Conservation (phyloP, 2,888 invertebrate genomes). For the Meiosimyza platycephala region DNA sequence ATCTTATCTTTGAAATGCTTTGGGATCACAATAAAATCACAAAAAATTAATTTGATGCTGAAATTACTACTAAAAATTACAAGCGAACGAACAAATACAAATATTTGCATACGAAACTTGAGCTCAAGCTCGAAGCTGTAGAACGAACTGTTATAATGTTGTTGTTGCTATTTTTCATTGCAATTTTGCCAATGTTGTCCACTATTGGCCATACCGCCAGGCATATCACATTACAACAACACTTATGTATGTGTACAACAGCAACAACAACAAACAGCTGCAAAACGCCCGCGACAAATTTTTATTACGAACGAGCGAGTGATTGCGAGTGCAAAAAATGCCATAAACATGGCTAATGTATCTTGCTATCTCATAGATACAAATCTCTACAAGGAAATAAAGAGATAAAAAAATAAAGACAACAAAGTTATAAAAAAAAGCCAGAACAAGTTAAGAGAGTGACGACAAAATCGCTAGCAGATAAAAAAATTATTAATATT, state of each 20-base stretch:
- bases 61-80: constrained; percentile 34
- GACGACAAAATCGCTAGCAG: constrained; percentile 1
- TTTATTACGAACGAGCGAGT: constrained; percentile 5
- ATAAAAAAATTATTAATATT: not conserved
- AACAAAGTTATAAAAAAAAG: constrained; percentile 14
- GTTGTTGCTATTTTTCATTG: not conserved
- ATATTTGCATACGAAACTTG: too few species aligned
- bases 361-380: constrained; percentile 22
- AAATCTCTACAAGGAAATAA: not conserved
- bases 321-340: constrained; percentile 19
- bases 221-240: constrained; percentile 28
- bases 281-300: constrained; percentile 30
- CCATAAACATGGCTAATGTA: constrained; percentile 27
- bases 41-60: constrained; percentile 17
- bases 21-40: too few species aligned
- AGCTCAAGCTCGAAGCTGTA: too few species aligned
- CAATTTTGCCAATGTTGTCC: not conserved
- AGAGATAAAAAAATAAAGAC: constrained; percentile 7
- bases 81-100: not conserved
- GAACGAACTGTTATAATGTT: too few species aligned
- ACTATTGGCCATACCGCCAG: constrained; percentile 13
- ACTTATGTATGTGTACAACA: constrained; percentile 23
- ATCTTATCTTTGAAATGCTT: too few species aligned
- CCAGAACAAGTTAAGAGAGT: not conserved
- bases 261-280: constrained; percentile 52